phyloP scores from a whole-genome alignment of 2,888 invertebrate genomes.

The Erannis defoliaria region DNA sequence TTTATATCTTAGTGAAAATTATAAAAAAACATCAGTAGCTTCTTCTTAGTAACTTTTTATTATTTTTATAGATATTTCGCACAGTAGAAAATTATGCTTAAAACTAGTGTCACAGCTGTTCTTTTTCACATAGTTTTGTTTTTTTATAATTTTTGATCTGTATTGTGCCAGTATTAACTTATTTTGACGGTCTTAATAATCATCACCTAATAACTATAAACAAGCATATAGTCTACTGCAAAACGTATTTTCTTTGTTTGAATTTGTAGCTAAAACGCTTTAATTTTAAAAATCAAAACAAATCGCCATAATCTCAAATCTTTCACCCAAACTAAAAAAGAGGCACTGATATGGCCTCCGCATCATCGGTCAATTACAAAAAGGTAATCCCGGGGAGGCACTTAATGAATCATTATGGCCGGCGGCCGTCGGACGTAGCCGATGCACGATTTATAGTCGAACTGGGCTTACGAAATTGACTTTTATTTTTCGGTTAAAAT shows the following conservation, averaged over 20 bases:
- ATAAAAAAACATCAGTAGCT: too few relatives aligned
- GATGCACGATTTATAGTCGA: slow-evolving; percentile 76
- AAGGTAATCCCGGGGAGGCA: slow-evolving; percentile 85
- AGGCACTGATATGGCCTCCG: slow-evolving; percentile 80
- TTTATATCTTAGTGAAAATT: too few relatives aligned
- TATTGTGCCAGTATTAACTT: too few relatives aligned
- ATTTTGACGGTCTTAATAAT: too few relatives aligned
- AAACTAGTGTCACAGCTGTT: too few relatives aligned
- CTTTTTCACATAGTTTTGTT: too few relatives aligned
- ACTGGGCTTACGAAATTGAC: slow-evolving; percentile 51
- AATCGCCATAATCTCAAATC: slow-evolving; percentile 47
- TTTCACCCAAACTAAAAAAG: slow-evolving; percentile 66
- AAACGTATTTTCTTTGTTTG: background rate
- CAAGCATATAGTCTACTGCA: too few relatives aligned
- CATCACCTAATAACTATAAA: too few relatives aligned
- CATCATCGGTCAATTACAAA: slow-evolving; percentile 86
- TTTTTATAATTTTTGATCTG: too few relatives aligned
- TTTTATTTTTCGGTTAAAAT: slow-evolving; percentile 53
- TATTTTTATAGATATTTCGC: too few relatives aligned
- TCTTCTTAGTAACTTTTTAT: too few relatives aligned
- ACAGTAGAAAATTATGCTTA: too few relatives aligned
- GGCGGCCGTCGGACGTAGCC: slow-evolving; percentile 68
- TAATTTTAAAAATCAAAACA: background rate
- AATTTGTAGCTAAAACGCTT: background rate
- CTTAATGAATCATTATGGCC: slow-evolving; percentile 85